A percentile compares a stretch with the other conserved stretches of the same genome.
These are phyloP conservation scores for Drosophila eugracilis DNA, from an alignment of 1,140 invertebrate genomes.

Conservation along the genomic window DNA sequence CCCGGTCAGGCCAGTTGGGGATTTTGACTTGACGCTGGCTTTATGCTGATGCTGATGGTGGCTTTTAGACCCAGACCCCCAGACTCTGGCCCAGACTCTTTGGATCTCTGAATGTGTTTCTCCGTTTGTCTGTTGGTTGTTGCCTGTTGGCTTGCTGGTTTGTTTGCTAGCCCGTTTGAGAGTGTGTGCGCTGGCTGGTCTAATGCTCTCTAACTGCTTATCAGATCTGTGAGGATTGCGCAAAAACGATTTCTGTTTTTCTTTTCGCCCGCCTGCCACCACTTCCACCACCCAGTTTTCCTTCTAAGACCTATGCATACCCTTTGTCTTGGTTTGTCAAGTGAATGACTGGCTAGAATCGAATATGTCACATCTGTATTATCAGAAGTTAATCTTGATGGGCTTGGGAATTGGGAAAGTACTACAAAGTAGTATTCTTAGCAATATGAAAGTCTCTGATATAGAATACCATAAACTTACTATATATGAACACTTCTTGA, in stretches of 20 bases:
- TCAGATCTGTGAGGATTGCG: conserved; percentile 77
- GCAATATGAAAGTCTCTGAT: too few relatives aligned
- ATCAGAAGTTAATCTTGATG: neutral
- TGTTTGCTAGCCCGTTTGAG: conserved; percentile 25
- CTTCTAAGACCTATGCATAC: conserved; percentile 23
- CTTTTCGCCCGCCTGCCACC: conserved; percentile 19
- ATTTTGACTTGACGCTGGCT: conserved; percentile 67
- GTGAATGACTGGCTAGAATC: neutral
- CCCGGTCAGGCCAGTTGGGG: conserved; percentile 62
- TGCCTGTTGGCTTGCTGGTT: conserved; percentile 13
- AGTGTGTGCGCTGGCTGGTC: conserved; percentile 55
- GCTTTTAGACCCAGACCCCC: conserved; percentile 21
- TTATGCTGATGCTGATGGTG: conserved; percentile 50
- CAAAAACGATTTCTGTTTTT: conserved; percentile 71
- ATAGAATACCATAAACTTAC: too few relatives aligned
- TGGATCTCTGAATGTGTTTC: conserved; percentile 45
- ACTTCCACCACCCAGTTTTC: conserved; percentile 11
- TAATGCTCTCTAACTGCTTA: conserved; percentile 79
- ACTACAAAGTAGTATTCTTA: too few relatives aligned
- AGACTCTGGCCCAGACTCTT: conserved; percentile 26
- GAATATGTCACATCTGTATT: neutral
- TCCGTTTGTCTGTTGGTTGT: conserved; percentile 43
- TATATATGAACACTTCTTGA: too few relatives aligned
- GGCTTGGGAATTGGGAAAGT: neutral
- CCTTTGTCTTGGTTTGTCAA: conserved; percentile 3